phyloP scores from a whole-genome alignment of 2,113 vertebrate species.

The Furnarius figulus region DNA sequence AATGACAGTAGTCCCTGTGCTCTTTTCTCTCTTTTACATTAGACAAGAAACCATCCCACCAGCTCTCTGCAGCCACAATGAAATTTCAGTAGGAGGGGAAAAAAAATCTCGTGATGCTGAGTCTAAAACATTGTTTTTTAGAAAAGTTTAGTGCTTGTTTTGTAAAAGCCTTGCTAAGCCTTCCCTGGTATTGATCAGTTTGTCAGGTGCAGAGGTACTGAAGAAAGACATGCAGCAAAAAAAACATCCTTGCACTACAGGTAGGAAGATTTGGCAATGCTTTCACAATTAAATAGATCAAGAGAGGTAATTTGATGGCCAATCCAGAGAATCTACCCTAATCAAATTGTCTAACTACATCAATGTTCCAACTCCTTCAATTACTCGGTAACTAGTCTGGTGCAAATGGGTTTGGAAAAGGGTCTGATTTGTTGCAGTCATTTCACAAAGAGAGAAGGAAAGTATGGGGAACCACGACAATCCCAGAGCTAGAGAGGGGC shows the following conservation, averaged over 20 bases:
- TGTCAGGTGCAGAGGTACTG: not conserved
- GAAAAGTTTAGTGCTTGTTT: not conserved
- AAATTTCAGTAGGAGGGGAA: not conserved
- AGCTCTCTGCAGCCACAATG: not conserved
- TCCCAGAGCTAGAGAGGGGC: not conserved
- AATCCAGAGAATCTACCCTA: not conserved
- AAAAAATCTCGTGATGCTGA: not conserved
- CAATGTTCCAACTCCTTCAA: not conserved
- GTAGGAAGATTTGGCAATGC: not conserved
- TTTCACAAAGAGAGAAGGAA: not conserved
- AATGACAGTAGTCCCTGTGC: not conserved
- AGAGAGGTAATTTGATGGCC: not conserved
- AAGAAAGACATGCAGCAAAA: not conserved
- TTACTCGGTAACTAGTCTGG: not conserved
- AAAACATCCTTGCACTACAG: not conserved
- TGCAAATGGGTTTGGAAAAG: not conserved
- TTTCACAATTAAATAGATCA: not conserved
- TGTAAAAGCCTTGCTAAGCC: not conserved
- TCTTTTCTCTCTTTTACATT: not conserved
- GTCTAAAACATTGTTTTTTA: not conserved
- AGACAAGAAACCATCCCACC: not conserved
- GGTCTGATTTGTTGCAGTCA: not conserved
- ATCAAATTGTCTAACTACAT: not conserved
- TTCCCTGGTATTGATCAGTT: not conserved
- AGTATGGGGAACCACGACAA: not conserved